A percentile compares a stretch with the other conserved stretches of the same genome.
Conservation (phyloP, 1,140 invertebrate genomes). For the Spodoptera litura region DNA sequence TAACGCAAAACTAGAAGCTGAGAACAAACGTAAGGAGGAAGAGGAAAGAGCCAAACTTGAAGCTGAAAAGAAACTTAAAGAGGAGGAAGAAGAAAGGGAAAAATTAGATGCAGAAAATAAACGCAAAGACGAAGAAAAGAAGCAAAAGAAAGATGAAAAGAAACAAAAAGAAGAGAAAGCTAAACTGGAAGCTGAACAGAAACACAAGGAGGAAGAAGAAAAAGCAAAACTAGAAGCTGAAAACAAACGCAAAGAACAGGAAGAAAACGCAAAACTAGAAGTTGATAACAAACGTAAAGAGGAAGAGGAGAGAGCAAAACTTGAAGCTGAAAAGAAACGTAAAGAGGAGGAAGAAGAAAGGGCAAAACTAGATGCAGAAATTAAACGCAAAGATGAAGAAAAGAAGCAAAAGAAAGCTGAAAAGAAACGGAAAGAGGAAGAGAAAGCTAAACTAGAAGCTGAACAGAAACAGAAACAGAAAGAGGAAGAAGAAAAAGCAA, state of each 20-base stretch:
- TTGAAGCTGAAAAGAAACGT: constrained; percentile 39
- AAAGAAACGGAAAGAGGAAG: constrained; percentile 40
- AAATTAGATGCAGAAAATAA: constrained; percentile 47
- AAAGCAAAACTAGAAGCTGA: constrained; percentile 53
- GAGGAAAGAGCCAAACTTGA: constrained; percentile 21
- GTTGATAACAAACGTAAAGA: constrained; percentile 52
- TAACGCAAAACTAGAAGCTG: constrained; percentile 47
- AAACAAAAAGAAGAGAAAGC: constrained; percentile 50
- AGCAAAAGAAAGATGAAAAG: constrained; percentile 34
- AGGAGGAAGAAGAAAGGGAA: constrained; percentile 36
- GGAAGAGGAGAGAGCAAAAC: constrained; percentile 5
- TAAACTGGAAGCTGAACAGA: background rate
- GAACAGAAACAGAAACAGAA: background rate
- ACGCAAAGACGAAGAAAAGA: background rate
- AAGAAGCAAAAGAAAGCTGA: constrained; percentile 44
- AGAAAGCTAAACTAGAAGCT: background rate
- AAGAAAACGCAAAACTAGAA: constrained; percentile 48
- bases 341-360: constrained; percentile 27
- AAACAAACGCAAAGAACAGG: constrained; percentile 19
- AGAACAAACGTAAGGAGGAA: constrained; percentile 49
- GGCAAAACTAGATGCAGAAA: constrained; percentile 47
- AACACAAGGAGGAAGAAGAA: constrained; percentile 36
- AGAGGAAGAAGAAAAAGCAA: constrained; percentile 53
- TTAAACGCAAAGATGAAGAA: constrained; percentile 16
- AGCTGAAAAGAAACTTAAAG: constrained; percentile 39